Base-by-base conservation (phyloP, 1,140 invertebrate genomes). In the Linepithema humile region DNA sequence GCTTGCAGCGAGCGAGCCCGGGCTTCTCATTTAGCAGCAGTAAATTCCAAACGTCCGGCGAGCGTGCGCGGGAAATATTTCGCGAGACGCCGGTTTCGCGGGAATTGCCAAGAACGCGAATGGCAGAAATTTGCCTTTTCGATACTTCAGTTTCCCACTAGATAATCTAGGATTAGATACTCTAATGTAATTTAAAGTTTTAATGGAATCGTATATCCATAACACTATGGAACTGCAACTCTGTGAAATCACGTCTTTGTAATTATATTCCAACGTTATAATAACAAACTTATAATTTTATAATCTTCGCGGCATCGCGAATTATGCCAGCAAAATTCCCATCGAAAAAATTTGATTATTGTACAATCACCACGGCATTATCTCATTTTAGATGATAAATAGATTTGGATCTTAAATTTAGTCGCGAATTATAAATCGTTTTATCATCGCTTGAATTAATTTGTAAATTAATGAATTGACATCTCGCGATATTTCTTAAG, bases 171-270 rank as follows among this genome's bases (percentile, higher is more conserved):
- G n/a, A n/a, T n/a, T n/a, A n/a, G n/a, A n/a, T n/a, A n/a, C n/a
- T 78, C 38, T 45, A 45, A 75, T 45, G 35, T 35, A 78, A 78
- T 69, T 78, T 69, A 40, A 78, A 69, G 62, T 69, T 78, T 78
- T 69, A 78, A 78, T 69, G 12, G 48, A 65, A 67, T 77, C 29
- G 40, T 29, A 65, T 29, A 29, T 59, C 32, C 43, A 12, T 35
- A 26, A 43, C 53, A n/a, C 32, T 32, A 17, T 72, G 69, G 23
- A 17, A 73, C 40, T 12, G 55, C 32, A 38, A 26, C 20, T 77
- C 32, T 40, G 20, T 32, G 38, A 78, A 40, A 7, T 26, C 4
- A 17, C n/a, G 23, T 35, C 32, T 1, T n/a, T 29, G 43, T 77
- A 77, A 77, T 77, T 77, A 64, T 23, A 59, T 65, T 50, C 26